These are phyloP conservation scores for Amphiprion ocellaris DNA, from an alignment of 2,113 vertebrate genomes.

Conservation along the genomic window DNA sequence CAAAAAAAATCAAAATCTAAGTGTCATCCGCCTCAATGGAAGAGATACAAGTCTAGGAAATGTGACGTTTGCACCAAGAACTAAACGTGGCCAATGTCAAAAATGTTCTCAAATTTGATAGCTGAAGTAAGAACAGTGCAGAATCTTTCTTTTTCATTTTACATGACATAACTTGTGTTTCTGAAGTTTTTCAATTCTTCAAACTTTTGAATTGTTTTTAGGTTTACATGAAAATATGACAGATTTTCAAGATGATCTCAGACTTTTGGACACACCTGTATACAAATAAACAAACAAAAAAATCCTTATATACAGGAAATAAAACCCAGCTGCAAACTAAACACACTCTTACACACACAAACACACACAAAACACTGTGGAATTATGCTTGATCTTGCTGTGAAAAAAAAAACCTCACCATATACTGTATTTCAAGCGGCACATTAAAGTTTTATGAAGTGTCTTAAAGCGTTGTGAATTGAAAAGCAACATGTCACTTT, in stretches of 20 bases:
- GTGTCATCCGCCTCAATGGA: not conserved
- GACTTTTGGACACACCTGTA: not conserved
- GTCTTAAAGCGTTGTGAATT: constrained; percentile 35
- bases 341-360: not conserved
- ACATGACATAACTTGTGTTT: too few species aligned
- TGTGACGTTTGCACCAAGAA: not conserved
- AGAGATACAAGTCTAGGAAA: not conserved
- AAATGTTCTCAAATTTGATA: not conserved
- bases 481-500: constrained; percentile 67
- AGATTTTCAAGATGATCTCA: not conserved
- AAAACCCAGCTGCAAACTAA: not conserved
- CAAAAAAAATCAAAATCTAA: not conserved
- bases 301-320: not conserved
- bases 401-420: constrained; percentile 11
- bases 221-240: not conserved
- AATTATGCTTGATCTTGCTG: constrained; percentile 20
- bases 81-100: not conserved
- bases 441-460: constrained; percentile 67
- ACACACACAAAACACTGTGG: not conserved
- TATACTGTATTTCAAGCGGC: constrained; percentile 49
- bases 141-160: too few species aligned
- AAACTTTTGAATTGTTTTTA: not conserved
- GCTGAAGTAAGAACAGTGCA: too few species aligned
- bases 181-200: too few species aligned
- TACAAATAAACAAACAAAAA: not conserved